These are phyloP conservation scores for Neuroscelio doddi DNA, from an alignment of 2,888 invertebrate species.

Conservation along the genomic window DNA sequence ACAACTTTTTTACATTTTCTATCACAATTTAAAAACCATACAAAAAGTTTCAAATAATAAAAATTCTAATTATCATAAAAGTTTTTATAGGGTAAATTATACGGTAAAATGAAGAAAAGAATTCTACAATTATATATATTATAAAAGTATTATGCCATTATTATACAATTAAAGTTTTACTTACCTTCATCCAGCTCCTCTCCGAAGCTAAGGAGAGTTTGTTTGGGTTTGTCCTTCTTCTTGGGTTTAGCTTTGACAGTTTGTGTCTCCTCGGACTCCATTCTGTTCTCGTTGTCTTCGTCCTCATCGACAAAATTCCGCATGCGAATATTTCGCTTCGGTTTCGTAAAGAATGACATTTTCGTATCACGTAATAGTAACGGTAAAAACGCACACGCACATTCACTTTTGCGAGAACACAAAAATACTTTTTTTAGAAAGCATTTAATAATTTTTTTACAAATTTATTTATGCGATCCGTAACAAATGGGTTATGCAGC, in stretches of 20 bases:
- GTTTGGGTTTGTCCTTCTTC: slow-evolving; percentile 73
- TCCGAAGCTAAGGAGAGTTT: slow-evolving; percentile 86
- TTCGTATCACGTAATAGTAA: neutral
- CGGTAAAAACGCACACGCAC: neutral
- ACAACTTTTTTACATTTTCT: too few species aligned
- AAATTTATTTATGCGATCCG: too few species aligned
- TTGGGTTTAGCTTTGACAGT: slow-evolving; percentile 74
- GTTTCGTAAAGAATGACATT: slow-evolving; percentile 92
- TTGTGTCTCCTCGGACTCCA: slow-evolving; percentile 70
- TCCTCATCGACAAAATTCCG: slow-evolving; percentile 81
- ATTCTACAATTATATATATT: too few species aligned
- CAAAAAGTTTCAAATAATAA: too few species aligned
- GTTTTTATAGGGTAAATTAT: too few species aligned
- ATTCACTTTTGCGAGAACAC: too few species aligned
- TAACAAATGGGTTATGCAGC: too few species aligned
- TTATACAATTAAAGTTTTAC: neutral
- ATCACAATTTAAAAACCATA: too few species aligned
- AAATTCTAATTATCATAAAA: too few species aligned
- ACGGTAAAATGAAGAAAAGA: too few species aligned
- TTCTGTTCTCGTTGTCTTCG: slow-evolving; percentile 79
- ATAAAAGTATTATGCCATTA: neutral
- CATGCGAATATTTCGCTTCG: slow-evolving; percentile 86
- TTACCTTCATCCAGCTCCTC: slow-evolving; percentile 73
- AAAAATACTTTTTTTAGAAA: too few species aligned
- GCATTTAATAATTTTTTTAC: too few species aligned